These are phyloP conservation scores for Poecilia latipinna DNA, from an alignment of 2,113 vertebrate genomes.

Conservation along the genomic window DNA sequence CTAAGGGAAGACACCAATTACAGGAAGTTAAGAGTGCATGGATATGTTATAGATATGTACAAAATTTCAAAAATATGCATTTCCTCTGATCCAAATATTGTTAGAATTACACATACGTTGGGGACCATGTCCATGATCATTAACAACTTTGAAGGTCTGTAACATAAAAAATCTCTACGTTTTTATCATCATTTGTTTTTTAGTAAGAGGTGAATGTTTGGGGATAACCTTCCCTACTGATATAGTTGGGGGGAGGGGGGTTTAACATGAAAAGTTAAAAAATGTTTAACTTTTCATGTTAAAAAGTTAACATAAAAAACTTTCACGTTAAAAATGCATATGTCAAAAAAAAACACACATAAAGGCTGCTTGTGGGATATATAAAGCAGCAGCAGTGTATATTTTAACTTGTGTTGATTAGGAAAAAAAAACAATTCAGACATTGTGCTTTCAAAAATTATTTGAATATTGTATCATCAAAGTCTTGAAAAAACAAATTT, in stretches of 20 bases:
- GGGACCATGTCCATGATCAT: neutral
- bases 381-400: no score
- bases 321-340: no score
- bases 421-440: neutral
- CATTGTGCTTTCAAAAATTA: neutral
- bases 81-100: neutral
- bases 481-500: neutral
- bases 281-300: no score
- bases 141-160: neutral
- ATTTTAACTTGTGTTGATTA: neutral
- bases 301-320: no score
- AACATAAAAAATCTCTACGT: neutral
- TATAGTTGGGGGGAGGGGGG: no score
- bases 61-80: neutral
- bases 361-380: no score
- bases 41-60: no score
- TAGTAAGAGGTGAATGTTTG: neutral
- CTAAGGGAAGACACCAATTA: neutral
- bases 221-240: no score
- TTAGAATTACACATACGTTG: neutral
- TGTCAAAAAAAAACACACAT: neutral
- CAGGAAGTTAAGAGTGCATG: neutral
- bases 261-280: no score
- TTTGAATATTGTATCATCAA: neutral
- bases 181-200: neutral